These are phyloP conservation scores for Cassiopea andromeda DNA, from an alignment of 30 jellyfish, hydroid and myxozoan species.

Conservation along the genomic window DNA sequence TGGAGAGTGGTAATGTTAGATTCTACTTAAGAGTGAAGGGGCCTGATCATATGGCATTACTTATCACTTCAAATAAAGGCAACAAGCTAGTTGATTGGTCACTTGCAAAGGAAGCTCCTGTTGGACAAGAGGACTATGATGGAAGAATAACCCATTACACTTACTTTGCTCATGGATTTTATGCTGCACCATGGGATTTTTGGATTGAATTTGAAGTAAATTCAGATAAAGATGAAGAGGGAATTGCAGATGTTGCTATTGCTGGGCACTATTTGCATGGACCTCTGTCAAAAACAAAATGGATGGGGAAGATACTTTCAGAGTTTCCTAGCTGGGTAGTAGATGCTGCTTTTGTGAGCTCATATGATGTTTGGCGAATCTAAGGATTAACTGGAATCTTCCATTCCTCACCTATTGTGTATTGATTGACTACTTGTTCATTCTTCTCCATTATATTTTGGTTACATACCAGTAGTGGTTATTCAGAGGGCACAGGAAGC, in stretches of 20 bases:
- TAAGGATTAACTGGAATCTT: background rate
- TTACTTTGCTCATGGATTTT: constrained; percentile 79
- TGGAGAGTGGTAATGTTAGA: constrained; percentile 10
- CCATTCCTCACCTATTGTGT: background rate
- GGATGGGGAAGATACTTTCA: constrained; percentile 34
- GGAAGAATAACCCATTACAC: constrained; percentile 73
- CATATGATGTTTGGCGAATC: constrained; percentile 80
- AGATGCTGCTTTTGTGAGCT: constrained; percentile 82
- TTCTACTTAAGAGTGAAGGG: constrained; percentile 55
- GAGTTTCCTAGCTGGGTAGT: constrained; percentile 86
- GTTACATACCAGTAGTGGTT: no score
- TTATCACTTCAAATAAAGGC: constrained; percentile 59
- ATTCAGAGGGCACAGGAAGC: no score
- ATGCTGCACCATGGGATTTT: constrained; percentile 89
- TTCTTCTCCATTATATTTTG: background rate
- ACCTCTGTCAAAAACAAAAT: constrained; percentile 68
- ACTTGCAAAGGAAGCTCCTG: constrained; percentile 62
- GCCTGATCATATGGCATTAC: constrained; percentile 87
- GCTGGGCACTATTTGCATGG: constrained; percentile 93
- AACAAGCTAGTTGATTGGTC: constrained; percentile 81
- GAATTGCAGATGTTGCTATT: constrained; percentile 77
- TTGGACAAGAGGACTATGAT: constrained; percentile 61
- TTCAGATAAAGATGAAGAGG: constrained; percentile 19
- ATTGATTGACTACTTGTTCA: background rate
- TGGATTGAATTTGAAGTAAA: constrained; percentile 93